Conservation (phyloP, 2,113 vertebrate species). For the rabbit (Oryctolagus cuniculus) region DNA sequence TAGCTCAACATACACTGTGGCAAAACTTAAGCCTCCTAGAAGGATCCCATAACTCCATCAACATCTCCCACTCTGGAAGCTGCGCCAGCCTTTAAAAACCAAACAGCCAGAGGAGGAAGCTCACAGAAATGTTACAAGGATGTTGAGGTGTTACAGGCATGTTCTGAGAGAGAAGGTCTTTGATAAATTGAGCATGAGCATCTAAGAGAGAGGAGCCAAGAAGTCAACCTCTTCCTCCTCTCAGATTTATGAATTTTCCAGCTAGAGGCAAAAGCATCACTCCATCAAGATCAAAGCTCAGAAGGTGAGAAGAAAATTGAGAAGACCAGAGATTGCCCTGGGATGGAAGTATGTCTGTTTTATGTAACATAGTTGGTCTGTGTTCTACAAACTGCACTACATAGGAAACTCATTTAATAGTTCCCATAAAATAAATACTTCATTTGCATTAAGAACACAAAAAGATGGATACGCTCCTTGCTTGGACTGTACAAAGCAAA, state of each 20-base stretch:
- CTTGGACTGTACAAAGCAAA: constrained; percentile 72
- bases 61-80: constrained; percentile 54
- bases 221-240: constrained; percentile 72
- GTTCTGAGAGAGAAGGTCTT: constrained; percentile 57
- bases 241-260: constrained; percentile 78
- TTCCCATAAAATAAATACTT: constrained; percentile 82
- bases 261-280: constrained; percentile 65
- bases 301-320: constrained; percentile 70
- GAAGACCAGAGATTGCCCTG: constrained; percentile 68
- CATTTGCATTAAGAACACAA: constrained; percentile 76
- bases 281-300: constrained; percentile 76
- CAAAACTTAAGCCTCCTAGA: constrained; percentile 6
- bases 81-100: neutral
- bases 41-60: constrained; percentile 50
- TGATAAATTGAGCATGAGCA: constrained; percentile 62
- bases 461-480: constrained; percentile 72
- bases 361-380: constrained; percentile 76
- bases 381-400: constrained; percentile 60
- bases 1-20: neutral
- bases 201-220: constrained; percentile 64
- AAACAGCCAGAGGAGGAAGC: neutral
- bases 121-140: constrained; percentile 47
- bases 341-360: constrained; percentile 77
- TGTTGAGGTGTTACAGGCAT: constrained; percentile 70
- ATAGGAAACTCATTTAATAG: constrained; percentile 76